These are phyloP conservation scores for Conger conger DNA, from an alignment of 2,113 vertebrate genomes.

Conservation along the genomic window DNA sequence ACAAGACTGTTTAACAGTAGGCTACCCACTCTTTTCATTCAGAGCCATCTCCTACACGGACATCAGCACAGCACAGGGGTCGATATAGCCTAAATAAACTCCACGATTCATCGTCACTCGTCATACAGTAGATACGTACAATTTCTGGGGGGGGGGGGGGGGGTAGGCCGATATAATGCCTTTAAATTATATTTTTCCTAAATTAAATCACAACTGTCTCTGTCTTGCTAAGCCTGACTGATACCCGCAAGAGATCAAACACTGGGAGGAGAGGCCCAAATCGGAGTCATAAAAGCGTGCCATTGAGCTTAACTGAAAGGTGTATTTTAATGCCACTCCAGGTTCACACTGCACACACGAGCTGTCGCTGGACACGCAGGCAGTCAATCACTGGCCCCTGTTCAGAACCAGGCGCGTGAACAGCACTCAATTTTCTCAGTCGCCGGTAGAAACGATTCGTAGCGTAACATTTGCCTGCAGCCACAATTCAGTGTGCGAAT, in stretches of 20 bases:
- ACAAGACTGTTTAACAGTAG: background rate
- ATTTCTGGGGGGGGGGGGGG: too few relatives aligned
- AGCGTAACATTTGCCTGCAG: slow-evolving; percentile 19
- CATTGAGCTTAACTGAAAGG: slow-evolving; percentile 41
- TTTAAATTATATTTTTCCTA: background rate
- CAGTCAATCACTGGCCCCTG: slow-evolving; percentile 46
- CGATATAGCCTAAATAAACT: background rate
- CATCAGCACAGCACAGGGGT: too few relatives aligned
- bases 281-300: slow-evolving; percentile 25
- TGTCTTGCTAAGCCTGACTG: background rate
- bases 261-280: background rate
- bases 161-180: too few relatives aligned
- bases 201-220: background rate
- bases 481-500: slow-evolving; percentile 45
- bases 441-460: slow-evolving; percentile 4
- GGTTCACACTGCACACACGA: slow-evolving; percentile 50
- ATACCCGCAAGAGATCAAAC: slow-evolving; percentile 62
- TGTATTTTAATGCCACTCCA: slow-evolving; percentile 43
- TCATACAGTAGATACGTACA: background rate
- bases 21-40: too few relatives aligned
- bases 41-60: too few relatives aligned
- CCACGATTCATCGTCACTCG: background rate
- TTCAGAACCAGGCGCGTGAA: slow-evolving; percentile 76
- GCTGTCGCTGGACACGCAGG: slow-evolving; percentile 30
- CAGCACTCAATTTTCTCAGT: slow-evolving; percentile 59